Base-by-base conservation (phyloP, 2,888 invertebrate genomes). In the Serripes groenlandicus region DNA sequence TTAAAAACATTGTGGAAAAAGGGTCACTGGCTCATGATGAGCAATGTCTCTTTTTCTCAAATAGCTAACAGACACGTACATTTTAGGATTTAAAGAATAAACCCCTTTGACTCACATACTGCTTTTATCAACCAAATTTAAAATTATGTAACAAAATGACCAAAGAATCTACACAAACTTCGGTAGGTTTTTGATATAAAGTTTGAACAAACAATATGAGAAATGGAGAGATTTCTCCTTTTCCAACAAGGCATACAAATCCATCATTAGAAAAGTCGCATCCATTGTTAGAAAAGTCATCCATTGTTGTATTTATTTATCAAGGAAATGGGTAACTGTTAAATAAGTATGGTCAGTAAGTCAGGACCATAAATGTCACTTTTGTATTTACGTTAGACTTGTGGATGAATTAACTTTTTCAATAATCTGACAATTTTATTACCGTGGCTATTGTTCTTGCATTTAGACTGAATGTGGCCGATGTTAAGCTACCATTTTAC, bases 401-500 rank as follows among this genome's bases (percentile, higher is more conserved):
- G n/a, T 34, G 34, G 35, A 7, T 37, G 42, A 66, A 37, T 66
- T 66, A 37, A 35, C 66, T 42, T 66, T 62, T 66, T 42, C 37
- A 66, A 42, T 66, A 26, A 42, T 42, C 66, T 35, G 35, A 42
- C 66, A 66, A 66, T 23, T 66, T 66, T 66, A 66, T 66, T 66
- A 66, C 28, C 1, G 34, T 26, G 18, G n/a, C 42, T 23, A 66
- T 66, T 66, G 66, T 66, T 66, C 66, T 66, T 42, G 3, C 26
- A 42, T 28, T 66, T n/a, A 7, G 4, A 35, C 23, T 42, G 37
- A 66, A 32, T 62, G 34, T n/a, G 32, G 34, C 32, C 21, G 62
- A 62, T 62, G 62, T 62, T 62, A 32, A 21, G 32, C 34, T 34
- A 34, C 30, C 62, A 62, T 62, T 62, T 62, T 32, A n/a, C 15